Evolutionary conservation across 1,140 invertebrate species (phyloP).

Genomic region (Episyrphus balteatus): DNA sequence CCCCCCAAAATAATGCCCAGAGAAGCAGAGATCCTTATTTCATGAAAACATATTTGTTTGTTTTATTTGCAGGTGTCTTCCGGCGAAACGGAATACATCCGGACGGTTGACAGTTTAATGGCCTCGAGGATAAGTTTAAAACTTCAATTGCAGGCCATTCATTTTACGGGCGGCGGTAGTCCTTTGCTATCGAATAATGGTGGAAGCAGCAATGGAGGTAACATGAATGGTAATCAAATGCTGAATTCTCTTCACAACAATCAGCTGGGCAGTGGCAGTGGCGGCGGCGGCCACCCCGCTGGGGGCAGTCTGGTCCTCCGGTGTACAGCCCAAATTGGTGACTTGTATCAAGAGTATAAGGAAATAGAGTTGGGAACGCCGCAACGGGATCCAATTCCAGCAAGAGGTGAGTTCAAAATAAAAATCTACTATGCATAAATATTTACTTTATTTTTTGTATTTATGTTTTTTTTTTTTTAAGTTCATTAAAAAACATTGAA

Average conservation of each 20-base stretch:
- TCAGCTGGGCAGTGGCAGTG: slow-evolving; percentile 1
- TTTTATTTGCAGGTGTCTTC: slow-evolving; percentile 15
- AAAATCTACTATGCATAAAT: not conserved
- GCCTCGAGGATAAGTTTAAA: slow-evolving; percentile 33
- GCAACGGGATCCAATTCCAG: slow-evolving; percentile 43
- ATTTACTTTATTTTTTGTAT: too few species aligned
- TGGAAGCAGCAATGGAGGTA: not conserved
- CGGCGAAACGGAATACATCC: slow-evolving; percentile 32
- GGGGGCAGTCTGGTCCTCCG: slow-evolving; percentile 38
- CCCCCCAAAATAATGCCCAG: too few species aligned
- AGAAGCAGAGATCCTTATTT: not conserved
- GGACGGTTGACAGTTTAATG: slow-evolving; percentile 29
- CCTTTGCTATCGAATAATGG: slow-evolving; percentile 12
- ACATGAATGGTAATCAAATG: slow-evolving; percentile 1
- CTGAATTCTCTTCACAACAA: too few species aligned
- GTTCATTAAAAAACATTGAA: too few species aligned
- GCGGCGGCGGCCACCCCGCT: slow-evolving; percentile 12
- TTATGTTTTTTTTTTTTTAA: too few species aligned
- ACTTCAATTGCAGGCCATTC: slow-evolving; percentile 31
- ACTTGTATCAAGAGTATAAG: slow-evolving; percentile 42
- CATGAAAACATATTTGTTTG: slow-evolving; percentile 1
- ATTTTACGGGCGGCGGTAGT: slow-evolving; percentile 22
- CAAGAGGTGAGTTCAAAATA: slow-evolving; percentile 42
- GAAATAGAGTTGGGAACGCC: slow-evolving; percentile 41
- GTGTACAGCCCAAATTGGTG: slow-evolving; percentile 42